A percentile compares a stretch with the other conserved stretches of the same genome.
These are phyloP conservation scores for Drosophila tristis DNA, from an alignment of 1,140 invertebrate species.

Conservation along the genomic window DNA sequence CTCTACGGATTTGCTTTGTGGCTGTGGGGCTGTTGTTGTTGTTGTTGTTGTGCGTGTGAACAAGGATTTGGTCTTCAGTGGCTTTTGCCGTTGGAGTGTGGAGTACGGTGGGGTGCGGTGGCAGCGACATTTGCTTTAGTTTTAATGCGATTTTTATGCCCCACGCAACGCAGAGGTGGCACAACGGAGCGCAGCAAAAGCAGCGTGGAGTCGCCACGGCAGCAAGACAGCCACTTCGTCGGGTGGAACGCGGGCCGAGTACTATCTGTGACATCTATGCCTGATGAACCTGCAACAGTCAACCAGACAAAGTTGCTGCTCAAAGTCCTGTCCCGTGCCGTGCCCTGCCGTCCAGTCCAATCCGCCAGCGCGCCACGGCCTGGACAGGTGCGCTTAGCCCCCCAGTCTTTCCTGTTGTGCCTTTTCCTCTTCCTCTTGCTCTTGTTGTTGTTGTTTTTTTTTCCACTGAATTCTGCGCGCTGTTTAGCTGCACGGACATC, in stretches of 20 bases:
- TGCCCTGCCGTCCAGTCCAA: background rate
- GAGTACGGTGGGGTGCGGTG: background rate
- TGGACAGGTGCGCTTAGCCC: background rate
- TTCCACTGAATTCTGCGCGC: no score
- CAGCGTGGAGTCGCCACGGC: background rate
- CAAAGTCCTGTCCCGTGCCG: constrained; percentile 26
- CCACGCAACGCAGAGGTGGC: constrained; percentile 12
- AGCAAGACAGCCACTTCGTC: no score
- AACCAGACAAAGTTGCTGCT: constrained; percentile 23
- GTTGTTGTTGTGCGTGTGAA: constrained; percentile 27
- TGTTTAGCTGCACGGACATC: constrained; percentile 25
- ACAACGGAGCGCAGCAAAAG: constrained; percentile 1
- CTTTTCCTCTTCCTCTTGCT: background rate
- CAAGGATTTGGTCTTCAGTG: constrained; percentile 36
- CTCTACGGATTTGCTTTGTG: constrained; percentile 27
- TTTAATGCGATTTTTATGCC: constrained; percentile 68
- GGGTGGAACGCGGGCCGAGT: background rate
- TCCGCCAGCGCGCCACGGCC: background rate
- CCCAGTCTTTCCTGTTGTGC: constrained; percentile 1
- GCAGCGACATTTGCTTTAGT: constrained; percentile 36
- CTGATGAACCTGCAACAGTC: constrained; percentile 34
- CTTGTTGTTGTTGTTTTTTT: background rate
- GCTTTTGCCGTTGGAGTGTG: background rate
- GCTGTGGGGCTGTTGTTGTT: background rate
- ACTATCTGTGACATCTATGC: constrained; percentile 6